Base-by-base conservation (phyloP, 1,140 invertebrate genomes). In the Danaus plexippus region DNA sequence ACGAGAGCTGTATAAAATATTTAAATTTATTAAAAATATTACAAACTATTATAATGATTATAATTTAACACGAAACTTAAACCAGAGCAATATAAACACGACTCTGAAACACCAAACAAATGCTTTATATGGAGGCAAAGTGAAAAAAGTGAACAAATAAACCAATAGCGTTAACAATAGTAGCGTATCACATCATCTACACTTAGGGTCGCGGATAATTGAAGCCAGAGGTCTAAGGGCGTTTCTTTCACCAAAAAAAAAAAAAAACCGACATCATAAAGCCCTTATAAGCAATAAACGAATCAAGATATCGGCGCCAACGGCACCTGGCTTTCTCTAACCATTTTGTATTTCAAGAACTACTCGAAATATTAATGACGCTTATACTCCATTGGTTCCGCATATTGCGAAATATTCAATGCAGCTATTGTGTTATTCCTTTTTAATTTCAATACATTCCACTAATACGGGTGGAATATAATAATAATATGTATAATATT, bases 161-260 rank as follows among this genome's bases (percentile, higher is more conserved):
- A 73, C 74, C 80, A 76, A 82, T 81, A 77, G 65, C 63, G 63
- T 53, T 57, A 59, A 80, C 77, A 83, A 81, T 77, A 59, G 55
- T 41, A 43, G 43, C 72, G 47, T 84, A 86, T 82, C 80, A 71
- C 79, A 82, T 82, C 80, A 85, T 84, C 82, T 85, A 67, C 76
- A 83, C 82, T 84, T 82, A 82, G 82, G 82, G 82, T 80, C 72
- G 75, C 67, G 71, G 77, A 85, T 85, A 85, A 84, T 84, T 82
- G 79, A 76, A 73, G 75, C 61, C 70, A 73, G 78, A 77, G 71
- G 74, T 82, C 69, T 78, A 77, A 79, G 73, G 77, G 80, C 69
- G 75, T 65, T 77, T 61, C 66, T 69, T 72, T 69, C 46, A 64
- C 55, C 58, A 69, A 1, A 15, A 67, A 73, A 69, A 1, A 15